These are phyloP conservation scores for Gila orcuttii DNA, from an alignment of 2,113 vertebrate species.

Conservation along the genomic window DNA sequence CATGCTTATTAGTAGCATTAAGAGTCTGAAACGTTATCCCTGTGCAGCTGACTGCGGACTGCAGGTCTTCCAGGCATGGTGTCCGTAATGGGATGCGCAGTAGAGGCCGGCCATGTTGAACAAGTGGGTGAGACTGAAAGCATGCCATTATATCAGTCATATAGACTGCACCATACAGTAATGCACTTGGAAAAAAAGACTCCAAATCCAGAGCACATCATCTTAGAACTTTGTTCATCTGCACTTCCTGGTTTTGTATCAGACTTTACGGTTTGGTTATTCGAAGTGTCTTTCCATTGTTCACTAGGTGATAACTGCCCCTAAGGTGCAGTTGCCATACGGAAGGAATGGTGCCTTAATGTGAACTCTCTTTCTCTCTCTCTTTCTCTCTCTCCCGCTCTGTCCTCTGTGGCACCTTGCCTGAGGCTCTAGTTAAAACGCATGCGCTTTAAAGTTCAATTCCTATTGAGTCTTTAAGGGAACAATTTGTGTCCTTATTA, in stretches of 20 bases:
- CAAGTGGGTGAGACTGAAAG: constrained; percentile 56
- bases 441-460: neutral
- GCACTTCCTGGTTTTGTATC: neutral
- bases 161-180: neutral
- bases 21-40: constrained; percentile 72
- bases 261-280: neutral
- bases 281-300: neutral
- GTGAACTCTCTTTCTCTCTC: neutral
- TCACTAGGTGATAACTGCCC: constrained; percentile 1
- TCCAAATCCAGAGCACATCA: neutral
- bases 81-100: constrained; percentile 65
- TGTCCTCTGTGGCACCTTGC: constrained; percentile 22
- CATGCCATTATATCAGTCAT: constrained; percentile 15
- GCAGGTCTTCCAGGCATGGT: constrained; percentile 65
- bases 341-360: neutral
- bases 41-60: constrained; percentile 69
- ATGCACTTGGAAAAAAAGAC: neutral
- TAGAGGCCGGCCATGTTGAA: constrained; percentile 53
- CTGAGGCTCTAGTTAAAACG: neutral
- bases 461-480: neutral
- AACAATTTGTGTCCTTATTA: neutral
- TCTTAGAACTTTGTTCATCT: neutral
- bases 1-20: constrained; percentile 77
- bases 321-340: constrained; percentile 1
- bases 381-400: neutral